Conservation (phyloP, 2,797 vertebrate species). For the Syndactyla subalaris region DNA sequence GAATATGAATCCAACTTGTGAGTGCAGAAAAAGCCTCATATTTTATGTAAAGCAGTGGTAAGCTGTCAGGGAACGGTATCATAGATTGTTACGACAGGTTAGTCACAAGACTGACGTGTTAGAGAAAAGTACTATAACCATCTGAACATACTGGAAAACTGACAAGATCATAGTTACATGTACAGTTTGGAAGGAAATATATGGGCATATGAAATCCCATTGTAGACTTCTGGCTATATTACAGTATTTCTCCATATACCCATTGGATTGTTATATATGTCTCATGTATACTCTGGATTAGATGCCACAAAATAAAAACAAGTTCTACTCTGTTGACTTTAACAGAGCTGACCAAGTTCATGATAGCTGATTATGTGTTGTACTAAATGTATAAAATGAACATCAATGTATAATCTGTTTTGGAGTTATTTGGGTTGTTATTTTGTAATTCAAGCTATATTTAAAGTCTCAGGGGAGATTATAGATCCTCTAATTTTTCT, state of each 20-base stretch:
- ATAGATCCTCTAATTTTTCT: neutral
- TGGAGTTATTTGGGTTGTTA: neutral
- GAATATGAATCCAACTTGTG: neutral
- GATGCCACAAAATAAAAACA: neutral
- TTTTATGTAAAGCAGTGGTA: neutral
- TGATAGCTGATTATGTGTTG: neutral
- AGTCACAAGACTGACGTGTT: neutral
- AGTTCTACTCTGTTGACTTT: neutral
- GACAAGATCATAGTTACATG: accelerated
- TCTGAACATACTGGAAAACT: neutral
- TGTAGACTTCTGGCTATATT: neutral
- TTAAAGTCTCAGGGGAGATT: neutral
- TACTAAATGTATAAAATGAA: neutral
- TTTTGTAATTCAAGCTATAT: neutral
- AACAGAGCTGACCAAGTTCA: neutral
- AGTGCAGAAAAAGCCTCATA: neutral
- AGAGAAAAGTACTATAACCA: neutral
- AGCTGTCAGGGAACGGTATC: conserved; percentile 4
- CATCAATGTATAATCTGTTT: neutral
- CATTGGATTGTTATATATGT: neutral
- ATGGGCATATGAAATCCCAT: neutral
- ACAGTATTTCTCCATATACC: neutral
- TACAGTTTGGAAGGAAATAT: neutral
- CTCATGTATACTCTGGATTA: neutral
- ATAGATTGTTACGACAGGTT: neutral